These are phyloP conservation scores for Cyphomyrus discorhynchus DNA, from an alignment of 2,113 vertebrate species.

Conservation along the genomic window DNA sequence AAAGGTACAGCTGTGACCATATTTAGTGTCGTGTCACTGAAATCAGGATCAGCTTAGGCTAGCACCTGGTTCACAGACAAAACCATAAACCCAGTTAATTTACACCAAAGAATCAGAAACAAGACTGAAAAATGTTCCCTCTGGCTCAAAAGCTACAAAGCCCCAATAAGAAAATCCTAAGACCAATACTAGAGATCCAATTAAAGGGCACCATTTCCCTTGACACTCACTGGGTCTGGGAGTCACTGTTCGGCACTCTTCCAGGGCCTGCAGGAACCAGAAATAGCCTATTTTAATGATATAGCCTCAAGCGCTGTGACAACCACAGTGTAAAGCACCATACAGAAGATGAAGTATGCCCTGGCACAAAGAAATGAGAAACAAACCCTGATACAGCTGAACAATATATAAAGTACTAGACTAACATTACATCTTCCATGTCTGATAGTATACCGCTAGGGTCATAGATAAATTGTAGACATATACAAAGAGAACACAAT, in stretches of 20 bases:
- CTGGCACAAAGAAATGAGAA: neutral
- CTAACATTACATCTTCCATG: neutral
- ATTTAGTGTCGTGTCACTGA: neutral
- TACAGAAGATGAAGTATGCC: neutral
- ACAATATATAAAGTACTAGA: neutral
- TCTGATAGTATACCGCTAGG: neutral
- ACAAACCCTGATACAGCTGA: neutral
- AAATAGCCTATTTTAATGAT: neutral
- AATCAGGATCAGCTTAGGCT: neutral
- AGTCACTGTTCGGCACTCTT: slow-evolving; percentile 43
- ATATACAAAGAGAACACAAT: neutral
- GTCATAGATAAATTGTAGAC: neutral
- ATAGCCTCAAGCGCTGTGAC: neutral
- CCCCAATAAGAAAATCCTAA: neutral
- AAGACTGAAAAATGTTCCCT: neutral
- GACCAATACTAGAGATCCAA: neutral
- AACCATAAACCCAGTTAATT: neutral
- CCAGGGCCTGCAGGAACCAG: slow-evolving; percentile 44
- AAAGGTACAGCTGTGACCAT: neutral
- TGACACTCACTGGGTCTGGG: slow-evolving; percentile 45
- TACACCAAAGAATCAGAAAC: neutral
- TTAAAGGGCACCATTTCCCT: neutral
- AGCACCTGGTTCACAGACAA: neutral
- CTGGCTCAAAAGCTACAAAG: neutral
- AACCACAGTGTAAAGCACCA: neutral